These are phyloP conservation scores for Lithobates pipiens DNA, from an alignment of 2,797 vertebrate genomes.

Conservation along the genomic window DNA sequence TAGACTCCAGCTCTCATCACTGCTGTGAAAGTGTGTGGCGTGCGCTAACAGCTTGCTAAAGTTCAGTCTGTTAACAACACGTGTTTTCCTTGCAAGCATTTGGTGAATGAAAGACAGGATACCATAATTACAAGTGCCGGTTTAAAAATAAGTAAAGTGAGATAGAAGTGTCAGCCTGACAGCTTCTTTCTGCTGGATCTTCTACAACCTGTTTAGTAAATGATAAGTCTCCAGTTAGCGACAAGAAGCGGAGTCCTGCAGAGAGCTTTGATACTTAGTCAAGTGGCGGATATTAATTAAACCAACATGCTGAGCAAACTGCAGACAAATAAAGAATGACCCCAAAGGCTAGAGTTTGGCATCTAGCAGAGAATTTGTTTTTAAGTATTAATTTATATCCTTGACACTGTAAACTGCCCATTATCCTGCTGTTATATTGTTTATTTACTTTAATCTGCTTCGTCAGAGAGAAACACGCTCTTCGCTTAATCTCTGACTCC, in stretches of 20 bases:
- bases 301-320: constrained; percentile 36
- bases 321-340: constrained; percentile 35
- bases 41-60: constrained; percentile 47
- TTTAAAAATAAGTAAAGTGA: constrained; percentile 86
- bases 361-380: not conserved
- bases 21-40: constrained; percentile 31
- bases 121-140: constrained; percentile 83
- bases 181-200: constrained; percentile 83
- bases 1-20: constrained; percentile 43
- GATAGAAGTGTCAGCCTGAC: constrained; percentile 85
- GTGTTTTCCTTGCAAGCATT: constrained; percentile 67
- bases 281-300: constrained; percentile 52
- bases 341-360: constrained; percentile 27
- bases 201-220: constrained; percentile 84
- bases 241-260: constrained; percentile 46
- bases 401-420: constrained; percentile 9
- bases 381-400: constrained; percentile 4
- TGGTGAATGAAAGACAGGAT: constrained; percentile 86
- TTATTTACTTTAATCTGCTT: constrained; percentile 8
- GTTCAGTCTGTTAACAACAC: constrained; percentile 57
- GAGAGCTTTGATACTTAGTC: constrained; percentile 34
- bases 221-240: constrained; percentile 76
- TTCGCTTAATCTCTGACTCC: not conserved
- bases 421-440: constrained; percentile 6
- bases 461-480: not conserved